A percentile compares a stretch with the other conserved stretches of the same genome.
Conservation (phyloP, 2,113 vertebrate genomes). For the Coreoperca whiteheadi region DNA sequence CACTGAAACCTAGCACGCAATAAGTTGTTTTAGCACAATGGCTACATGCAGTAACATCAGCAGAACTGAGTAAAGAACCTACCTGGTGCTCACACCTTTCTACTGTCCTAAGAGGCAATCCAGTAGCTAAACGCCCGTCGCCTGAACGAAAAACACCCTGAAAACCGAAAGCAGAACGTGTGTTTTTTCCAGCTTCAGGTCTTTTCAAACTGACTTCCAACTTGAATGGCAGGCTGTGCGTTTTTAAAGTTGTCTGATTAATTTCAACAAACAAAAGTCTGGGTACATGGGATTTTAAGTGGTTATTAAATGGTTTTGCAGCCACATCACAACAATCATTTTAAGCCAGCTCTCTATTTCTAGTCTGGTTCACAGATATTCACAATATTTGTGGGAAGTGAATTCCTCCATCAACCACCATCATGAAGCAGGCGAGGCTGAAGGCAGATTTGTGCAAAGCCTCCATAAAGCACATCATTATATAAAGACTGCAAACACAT, state of each 20-base stretch:
- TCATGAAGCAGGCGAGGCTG: slow-evolving; percentile 27
- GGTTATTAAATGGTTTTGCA: slow-evolving; percentile 18
- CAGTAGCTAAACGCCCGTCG: slow-evolving; percentile 9
- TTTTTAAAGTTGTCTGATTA: slow-evolving; percentile 11
- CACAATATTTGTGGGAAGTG: slow-evolving; percentile 70
- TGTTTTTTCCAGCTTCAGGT: background rate
- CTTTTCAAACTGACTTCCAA: slow-evolving; percentile 2
- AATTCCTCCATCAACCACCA: slow-evolving; percentile 44
- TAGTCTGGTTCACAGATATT: slow-evolving; percentile 60
- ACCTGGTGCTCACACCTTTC: background rate
- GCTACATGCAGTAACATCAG: too few relatives aligned
- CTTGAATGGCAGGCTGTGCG: background rate
- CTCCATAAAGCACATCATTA: slow-evolving; percentile 37
- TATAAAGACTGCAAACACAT: slow-evolving; percentile 13
- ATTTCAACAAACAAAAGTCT: slow-evolving; percentile 44
- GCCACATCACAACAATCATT: slow-evolving; percentile 46
- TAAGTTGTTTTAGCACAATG: too few relatives aligned
- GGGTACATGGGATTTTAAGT: slow-evolving; percentile 5
- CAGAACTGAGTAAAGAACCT: too few relatives aligned
- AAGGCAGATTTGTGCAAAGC: slow-evolving; percentile 21
- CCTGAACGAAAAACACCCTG: background rate
- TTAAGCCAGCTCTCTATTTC: slow-evolving; percentile 16
- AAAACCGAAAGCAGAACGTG: background rate
- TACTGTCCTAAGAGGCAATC: background rate
- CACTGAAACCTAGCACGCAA: too few relatives aligned